Evolutionary conservation across 1,140 invertebrate genomes (phyloP).

Genomic region (Antheraea mylitta): DNA sequence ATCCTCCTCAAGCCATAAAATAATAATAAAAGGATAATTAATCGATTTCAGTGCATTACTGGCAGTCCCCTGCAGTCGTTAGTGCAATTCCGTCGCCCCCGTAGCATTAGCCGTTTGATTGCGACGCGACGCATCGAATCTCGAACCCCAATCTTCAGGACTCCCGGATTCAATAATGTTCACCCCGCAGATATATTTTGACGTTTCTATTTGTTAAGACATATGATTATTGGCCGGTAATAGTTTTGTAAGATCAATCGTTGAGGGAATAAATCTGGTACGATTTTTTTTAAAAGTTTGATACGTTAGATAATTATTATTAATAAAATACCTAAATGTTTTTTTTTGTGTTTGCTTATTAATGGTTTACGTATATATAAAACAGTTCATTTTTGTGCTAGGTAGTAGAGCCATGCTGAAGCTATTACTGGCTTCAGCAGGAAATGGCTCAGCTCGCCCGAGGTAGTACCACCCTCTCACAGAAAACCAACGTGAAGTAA

Average conservation of each 20-base stretch:
- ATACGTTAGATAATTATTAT: too few species aligned
- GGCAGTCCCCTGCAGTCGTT: conserved; percentile 38
- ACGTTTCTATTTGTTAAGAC: conserved; percentile 69
- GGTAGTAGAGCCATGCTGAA: too few species aligned
- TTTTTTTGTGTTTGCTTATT: not conserved
- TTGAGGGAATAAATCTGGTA: conserved; percentile 7
- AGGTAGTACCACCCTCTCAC: too few species aligned
- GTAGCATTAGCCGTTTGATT: conserved; percentile 64
- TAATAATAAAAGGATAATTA: conserved; percentile 76
- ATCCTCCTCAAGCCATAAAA: conserved; percentile 56
- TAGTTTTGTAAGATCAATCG: conserved; percentile 41
- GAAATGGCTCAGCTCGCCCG: too few species aligned
- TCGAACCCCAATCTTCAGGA: conserved; percentile 31
- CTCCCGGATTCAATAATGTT: conserved; percentile 63
- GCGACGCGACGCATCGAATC: conserved; percentile 28
- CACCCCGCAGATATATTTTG: conserved; percentile 66
- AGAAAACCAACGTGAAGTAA: too few species aligned
- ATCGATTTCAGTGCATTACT: conserved; percentile 72
- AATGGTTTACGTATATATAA: not conserved
- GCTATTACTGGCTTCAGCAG: too few species aligned
- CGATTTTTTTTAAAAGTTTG: not conserved
- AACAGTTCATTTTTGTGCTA: too few species aligned
- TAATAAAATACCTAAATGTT: not conserved
- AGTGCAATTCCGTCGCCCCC: conserved; percentile 43
- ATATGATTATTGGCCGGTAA: conserved; percentile 65